A percentile compares a stretch with the other conserved stretches of the same genome.
Conservation (phyloP, 2,888 invertebrate genomes). For the Ophion obscuratus region DNA sequence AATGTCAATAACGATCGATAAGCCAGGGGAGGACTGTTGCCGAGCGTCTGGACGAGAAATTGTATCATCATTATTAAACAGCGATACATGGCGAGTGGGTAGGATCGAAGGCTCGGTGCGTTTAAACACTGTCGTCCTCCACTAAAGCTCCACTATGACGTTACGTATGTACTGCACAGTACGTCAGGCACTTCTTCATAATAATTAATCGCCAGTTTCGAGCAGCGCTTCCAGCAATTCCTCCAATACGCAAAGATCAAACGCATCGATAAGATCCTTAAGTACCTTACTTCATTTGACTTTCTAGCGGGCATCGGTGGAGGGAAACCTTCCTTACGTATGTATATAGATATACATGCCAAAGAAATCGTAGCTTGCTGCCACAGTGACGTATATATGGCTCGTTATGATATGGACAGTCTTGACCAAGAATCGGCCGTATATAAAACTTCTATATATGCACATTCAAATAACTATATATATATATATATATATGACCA, state of each 20-base stretch:
- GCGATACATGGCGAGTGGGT: not conserved
- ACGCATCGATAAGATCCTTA: constrained; percentile 71
- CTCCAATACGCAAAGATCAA: constrained; percentile 63
- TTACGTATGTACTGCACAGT: constrained; percentile 56
- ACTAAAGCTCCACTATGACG: not conserved
- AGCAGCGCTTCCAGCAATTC: constrained; percentile 48
- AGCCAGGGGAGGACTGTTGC: not conserved
- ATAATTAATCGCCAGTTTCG: constrained; percentile 77
- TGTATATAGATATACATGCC: constrained; percentile 3
- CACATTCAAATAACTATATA: not conserved
- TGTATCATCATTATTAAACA: not conserved
- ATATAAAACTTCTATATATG: not conserved
- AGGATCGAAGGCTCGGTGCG: not conserved
- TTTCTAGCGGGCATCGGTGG: constrained; percentile 48
- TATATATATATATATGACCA: not conserved
- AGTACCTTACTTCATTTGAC: constrained; percentile 65
- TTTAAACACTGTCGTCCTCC: not conserved
- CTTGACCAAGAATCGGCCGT: constrained; percentile 39
- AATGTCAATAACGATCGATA: not conserved
- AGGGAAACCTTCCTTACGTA: constrained; percentile 9
- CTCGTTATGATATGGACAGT: constrained; percentile 29
- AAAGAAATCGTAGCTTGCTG: constrained; percentile 48
- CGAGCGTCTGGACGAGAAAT: not conserved
- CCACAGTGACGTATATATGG: constrained; percentile 26
- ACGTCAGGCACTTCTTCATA: constrained; percentile 74